Evolutionary conservation across 1,140 invertebrate species (phyloP).

Genomic region (Arion vulgaris): DNA sequence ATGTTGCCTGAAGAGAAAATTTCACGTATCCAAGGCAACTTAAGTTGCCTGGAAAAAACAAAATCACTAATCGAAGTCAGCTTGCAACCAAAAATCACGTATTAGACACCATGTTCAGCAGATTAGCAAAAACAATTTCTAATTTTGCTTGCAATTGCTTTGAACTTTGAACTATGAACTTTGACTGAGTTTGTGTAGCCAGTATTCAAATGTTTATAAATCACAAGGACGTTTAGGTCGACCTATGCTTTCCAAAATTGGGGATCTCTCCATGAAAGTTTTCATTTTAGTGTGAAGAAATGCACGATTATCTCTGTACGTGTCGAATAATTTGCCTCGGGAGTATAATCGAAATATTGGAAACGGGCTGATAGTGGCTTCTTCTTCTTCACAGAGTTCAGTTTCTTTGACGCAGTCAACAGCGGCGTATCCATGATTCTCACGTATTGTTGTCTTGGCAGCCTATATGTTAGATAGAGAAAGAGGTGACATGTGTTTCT

Average conservation of each 20-base stretch:
- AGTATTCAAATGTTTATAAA: too few species aligned
- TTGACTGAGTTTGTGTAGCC: too few species aligned
- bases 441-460: not conserved
- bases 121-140: too few species aligned
- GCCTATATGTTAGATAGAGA: not conserved
- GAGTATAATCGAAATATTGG: not conserved
- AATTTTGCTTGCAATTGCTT: too few species aligned
- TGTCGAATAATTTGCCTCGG: not conserved
- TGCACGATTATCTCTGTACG: not conserved
- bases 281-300: slow-evolving; percentile 9
- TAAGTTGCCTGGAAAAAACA: too few species aligned
- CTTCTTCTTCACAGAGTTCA: not conserved
- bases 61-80: too few species aligned
- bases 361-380: not conserved
- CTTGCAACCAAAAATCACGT: too few species aligned
- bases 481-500: too few species aligned
- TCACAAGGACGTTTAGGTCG: not conserved
- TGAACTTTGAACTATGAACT: too few species aligned
- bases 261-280: not conserved
- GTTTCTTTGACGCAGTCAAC: slow-evolving; percentile 12
- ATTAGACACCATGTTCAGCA: too few species aligned
- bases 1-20: too few species aligned
- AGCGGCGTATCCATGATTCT: slow-evolving; percentile 11
- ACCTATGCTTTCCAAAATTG: not conserved
- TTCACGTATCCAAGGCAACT: too few species aligned